Evolutionary conservation across 1,140 invertebrate genomes (phyloP).

Genomic region (Olivierus martensii): DNA sequence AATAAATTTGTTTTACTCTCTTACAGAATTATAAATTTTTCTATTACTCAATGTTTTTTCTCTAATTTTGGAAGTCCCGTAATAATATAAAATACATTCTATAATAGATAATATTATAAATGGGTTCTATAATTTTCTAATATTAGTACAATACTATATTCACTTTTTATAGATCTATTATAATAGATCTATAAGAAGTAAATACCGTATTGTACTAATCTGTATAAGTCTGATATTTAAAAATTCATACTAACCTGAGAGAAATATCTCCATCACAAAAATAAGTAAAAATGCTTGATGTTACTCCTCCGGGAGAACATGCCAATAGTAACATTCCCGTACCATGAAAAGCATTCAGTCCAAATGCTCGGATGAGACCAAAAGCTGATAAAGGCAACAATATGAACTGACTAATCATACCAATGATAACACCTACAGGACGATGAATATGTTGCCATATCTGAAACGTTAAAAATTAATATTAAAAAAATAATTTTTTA

Average conservation of each 20-base stretch:
- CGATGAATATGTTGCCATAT: constrained; percentile 24
- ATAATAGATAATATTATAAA: too few relatives aligned
- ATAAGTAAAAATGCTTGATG: constrained; percentile 33
- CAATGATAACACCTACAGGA: constrained; percentile 30
- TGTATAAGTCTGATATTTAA: not conserved
- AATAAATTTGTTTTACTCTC: too few relatives aligned
- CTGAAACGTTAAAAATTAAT: constrained; percentile 1
- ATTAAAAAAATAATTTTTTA: too few relatives aligned
- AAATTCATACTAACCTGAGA: constrained; percentile 25
- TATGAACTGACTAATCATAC: constrained; percentile 33
- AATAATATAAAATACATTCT: too few relatives aligned
- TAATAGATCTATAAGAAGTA: too few relatives aligned
- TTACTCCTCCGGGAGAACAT: constrained; percentile 31
- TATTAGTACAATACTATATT: too few relatives aligned
- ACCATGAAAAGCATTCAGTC: constrained; percentile 18
- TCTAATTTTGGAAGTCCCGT: too few relatives aligned
- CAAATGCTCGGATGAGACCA: constrained; percentile 19
- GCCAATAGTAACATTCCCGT: constrained; percentile 28
- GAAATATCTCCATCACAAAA: constrained; percentile 32
- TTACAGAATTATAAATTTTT: too few relatives aligned
- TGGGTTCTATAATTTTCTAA: too few relatives aligned
- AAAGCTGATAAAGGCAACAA: constrained; percentile 30
- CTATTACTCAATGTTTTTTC: too few relatives aligned
- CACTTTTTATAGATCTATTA: too few relatives aligned
- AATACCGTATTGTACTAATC: too few relatives aligned